phyloP scores from a whole-genome alignment of 2,888 invertebrate genomes.

The Sicus ferrugineus region DNA sequence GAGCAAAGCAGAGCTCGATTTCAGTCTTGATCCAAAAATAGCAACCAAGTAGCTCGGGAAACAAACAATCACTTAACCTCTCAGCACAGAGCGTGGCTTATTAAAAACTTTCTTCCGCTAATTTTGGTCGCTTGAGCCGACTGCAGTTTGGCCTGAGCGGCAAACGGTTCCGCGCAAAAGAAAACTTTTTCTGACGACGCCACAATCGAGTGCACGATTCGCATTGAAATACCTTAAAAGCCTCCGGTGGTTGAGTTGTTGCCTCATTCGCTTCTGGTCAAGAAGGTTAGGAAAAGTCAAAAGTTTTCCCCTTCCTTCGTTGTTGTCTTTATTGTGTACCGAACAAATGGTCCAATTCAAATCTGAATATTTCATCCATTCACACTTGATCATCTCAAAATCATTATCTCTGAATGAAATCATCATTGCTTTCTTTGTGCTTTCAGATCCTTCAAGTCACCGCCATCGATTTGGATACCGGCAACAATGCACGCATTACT shows the following conservation, averaged over 20 bases:
- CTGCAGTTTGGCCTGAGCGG: conserved; percentile 9
- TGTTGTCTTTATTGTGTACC: too few relatives aligned
- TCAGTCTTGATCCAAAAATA: not conserved
- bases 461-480: conserved; percentile 92
- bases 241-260: not conserved
- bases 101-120: conserved; percentile 45
- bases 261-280: too few relatives aligned
- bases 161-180: not conserved
- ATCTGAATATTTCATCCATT: too few relatives aligned
- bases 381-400: too few relatives aligned
- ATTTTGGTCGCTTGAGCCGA: conserved; percentile 40
- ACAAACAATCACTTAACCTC: conserved; percentile 23
- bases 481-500: conserved; percentile 91
- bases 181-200: not conserved
- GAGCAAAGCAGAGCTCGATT: not conserved
- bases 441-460: conserved; percentile 83
- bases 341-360: too few relatives aligned
- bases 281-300: too few relatives aligned
- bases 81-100: conserved; percentile 21
- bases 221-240: not conserved
- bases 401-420: too few relatives aligned
- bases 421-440: conserved; percentile 32
- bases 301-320: too few relatives aligned
- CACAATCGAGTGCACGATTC: not conserved
- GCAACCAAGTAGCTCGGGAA: not conserved